Percentiles rank a stretch among this genome's conserved stretches.
Conservation (phyloP, 2,888 invertebrate genomes). For the Rhopalosiphum nymphaeae region DNA sequence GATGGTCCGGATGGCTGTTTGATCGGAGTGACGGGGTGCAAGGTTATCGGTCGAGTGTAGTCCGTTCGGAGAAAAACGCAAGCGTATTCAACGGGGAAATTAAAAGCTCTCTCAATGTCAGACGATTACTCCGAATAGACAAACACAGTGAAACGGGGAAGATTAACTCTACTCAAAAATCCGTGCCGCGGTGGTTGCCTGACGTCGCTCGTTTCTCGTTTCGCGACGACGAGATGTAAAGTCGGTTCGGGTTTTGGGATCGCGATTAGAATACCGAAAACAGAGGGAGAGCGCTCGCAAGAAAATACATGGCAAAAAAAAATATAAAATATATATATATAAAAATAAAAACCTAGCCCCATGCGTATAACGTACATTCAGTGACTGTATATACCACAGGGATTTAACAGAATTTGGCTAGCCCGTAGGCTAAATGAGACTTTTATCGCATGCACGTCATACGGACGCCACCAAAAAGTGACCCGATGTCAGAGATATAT, state of each 20-base stretch:
- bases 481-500: neutral
- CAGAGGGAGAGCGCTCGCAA: neutral
- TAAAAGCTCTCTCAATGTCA: slow-evolving; percentile 1
- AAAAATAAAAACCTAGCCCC: neutral
- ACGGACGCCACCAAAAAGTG: neutral
- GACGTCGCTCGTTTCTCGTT: neutral
- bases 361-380: neutral
- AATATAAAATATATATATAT: neutral
- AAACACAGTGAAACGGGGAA: neutral
- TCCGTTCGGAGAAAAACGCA: neutral
- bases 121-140: neutral
- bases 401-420: neutral
- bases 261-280: neutral
- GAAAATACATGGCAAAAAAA: neutral
- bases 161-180: slow-evolving; percentile 23
- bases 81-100: neutral
- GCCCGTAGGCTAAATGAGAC: neutral
- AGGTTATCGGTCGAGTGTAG: neutral
- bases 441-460: neutral
- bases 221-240: neutral
- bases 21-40: neutral
- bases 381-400: neutral
- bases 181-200: neutral
- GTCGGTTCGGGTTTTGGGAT: slow-evolving; percentile 1
- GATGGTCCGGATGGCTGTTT: neutral